phyloP scores from a whole-genome alignment of 2,113 vertebrate species.

The Crocuta crocuta region DNA sequence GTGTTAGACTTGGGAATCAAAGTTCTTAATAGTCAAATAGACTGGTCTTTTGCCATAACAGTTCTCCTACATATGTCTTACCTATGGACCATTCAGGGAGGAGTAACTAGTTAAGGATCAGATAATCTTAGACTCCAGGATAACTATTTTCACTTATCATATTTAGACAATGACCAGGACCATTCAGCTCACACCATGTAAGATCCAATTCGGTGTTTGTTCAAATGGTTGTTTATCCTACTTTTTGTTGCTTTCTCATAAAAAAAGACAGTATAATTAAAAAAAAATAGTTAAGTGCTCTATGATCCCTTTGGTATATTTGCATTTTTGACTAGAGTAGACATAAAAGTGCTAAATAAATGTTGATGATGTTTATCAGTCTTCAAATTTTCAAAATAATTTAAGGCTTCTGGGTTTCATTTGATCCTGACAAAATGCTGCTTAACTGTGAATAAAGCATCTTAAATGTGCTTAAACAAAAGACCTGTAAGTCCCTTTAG shows the following conservation, averaged over 20 bases:
- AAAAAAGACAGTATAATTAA: background rate
- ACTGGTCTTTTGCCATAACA: background rate
- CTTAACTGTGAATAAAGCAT: constrained; percentile 46
- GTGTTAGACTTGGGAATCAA: background rate
- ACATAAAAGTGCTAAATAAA: constrained; percentile 40
- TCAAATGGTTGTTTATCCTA: background rate
- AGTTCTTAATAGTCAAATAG: background rate
- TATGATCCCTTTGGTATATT: background rate
- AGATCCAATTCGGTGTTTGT: background rate
- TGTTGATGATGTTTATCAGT: constrained; percentile 36
- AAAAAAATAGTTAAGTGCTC: background rate
- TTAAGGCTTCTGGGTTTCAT: background rate
- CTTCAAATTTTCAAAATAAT: constrained; percentile 47
- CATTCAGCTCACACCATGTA: background rate
- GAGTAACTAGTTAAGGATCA: background rate
- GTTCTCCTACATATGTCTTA: background rate
- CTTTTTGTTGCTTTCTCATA: background rate
- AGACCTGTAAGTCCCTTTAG: constrained; percentile 45
- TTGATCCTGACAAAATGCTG: constrained; percentile 40
- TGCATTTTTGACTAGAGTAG: constrained; percentile 7
- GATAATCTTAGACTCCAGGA: background rate
- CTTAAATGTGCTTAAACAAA: constrained; percentile 55
- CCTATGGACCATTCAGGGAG: background rate
- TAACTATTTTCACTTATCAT: background rate
- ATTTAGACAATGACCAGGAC: background rate